A percentile compares a stretch with the other conserved stretches of the same genome.
Evolutionary conservation across 1,140 invertebrate genomes (phyloP).

Genomic region (Brachionus plicatilis): DNA sequence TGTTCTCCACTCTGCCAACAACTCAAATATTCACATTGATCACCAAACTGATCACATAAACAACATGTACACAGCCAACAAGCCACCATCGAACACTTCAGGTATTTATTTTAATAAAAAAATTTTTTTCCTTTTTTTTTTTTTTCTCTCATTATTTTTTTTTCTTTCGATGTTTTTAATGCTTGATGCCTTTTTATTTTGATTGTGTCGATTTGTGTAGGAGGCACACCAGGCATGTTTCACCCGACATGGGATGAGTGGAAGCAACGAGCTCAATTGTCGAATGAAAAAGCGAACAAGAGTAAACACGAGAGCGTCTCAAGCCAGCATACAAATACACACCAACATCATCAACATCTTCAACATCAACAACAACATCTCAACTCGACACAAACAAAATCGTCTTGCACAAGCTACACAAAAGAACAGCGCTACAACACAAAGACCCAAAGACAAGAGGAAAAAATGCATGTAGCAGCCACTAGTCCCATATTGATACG

Average conservation of each 20-base stretch:
- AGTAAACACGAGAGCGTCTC: constrained; percentile 10
- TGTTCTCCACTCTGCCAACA: not conserved
- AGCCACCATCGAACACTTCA: not conserved
- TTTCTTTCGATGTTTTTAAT: not conserved
- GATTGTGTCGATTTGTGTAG: not conserved
- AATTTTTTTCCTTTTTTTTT: not conserved
- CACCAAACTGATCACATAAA: not conserved
- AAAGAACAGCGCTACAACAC: not conserved
- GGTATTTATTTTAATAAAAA: not conserved
- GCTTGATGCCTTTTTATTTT: too few relatives aligned
- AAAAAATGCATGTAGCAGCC: not conserved
- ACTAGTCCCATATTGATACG: not conserved
- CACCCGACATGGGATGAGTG: constrained; percentile 40
- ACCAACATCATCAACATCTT: not conserved
- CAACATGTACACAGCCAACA: not conserved
- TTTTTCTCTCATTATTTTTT: not conserved
- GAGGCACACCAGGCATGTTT: not conserved
- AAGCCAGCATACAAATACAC: not conserved
- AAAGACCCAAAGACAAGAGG: not conserved
- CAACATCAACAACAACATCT: not conserved
- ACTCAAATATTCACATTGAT: not conserved
- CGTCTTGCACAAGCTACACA: not conserved
- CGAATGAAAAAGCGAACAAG: not conserved
- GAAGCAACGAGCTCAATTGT: constrained; percentile 17
- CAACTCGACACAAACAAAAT: not conserved